Evolutionary conservation across 2,888 invertebrate genomes (phyloP).

Genomic region (Bembecia ichneumoniformis): DNA sequence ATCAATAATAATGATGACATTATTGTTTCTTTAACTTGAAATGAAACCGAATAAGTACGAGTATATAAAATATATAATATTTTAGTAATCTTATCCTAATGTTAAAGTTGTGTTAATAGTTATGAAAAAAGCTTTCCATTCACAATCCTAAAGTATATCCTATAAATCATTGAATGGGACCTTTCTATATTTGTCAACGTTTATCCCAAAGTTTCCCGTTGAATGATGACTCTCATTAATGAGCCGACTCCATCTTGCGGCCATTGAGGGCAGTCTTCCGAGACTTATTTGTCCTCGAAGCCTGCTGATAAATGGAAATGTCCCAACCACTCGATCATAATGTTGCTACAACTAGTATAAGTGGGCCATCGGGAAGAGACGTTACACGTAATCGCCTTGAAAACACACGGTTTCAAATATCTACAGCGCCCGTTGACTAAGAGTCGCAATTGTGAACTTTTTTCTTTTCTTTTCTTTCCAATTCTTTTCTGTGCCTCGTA

Average conservation of each 20-base stretch:
- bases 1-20: no score
- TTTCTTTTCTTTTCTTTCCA: no score
- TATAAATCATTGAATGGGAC: constrained; percentile 52
- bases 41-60: no score
- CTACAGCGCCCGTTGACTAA: no score
- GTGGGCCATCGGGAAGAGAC: constrained; percentile 6
- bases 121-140: neutral
- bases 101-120: no score
- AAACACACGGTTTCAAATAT: neutral
- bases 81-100: no score
- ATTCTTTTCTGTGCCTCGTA: no score
- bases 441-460: no score
- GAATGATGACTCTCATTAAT: constrained; percentile 55
- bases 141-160: constrained; percentile 4
- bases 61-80: no score
- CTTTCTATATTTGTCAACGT: constrained; percentile 60
- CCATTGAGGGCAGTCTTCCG: constrained; percentile 47
- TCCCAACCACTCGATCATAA: constrained; percentile 27
- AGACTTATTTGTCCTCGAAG: constrained; percentile 48
- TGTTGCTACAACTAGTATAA: constrained; percentile 12
- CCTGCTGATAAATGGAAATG: constrained; percentile 47
- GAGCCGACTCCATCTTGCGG: constrained; percentile 37
- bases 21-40: no score
- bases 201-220: constrained; percentile 35
- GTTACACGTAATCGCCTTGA: neutral